phyloP scores from a whole-genome alignment of 2,113 vertebrate genomes.

The Speoplatyrhinus poulsoni region DNA sequence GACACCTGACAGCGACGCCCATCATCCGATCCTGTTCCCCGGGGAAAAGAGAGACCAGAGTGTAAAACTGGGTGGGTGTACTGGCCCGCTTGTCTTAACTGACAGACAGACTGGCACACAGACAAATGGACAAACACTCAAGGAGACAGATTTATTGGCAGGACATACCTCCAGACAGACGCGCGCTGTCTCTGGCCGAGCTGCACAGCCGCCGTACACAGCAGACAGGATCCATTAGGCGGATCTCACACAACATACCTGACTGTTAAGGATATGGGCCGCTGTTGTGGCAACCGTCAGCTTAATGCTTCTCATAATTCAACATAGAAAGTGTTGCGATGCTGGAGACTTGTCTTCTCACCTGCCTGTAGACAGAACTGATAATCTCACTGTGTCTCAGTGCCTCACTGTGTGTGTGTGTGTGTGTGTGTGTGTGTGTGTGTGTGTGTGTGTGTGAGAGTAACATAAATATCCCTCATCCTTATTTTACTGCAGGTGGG shows the following conservation, averaged over 20 bases:
- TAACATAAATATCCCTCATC: constrained; percentile 25
- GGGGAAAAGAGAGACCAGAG: neutral
- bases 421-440: neutral
- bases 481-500: constrained; percentile 50
- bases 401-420: neutral
- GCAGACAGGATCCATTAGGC: too few relatives aligned
- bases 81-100: neutral
- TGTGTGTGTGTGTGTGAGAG: neutral
- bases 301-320: too few relatives aligned
- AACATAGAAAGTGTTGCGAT: too few relatives aligned
- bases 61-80: neutral
- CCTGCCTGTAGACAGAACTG: neutral
- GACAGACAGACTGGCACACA: neutral
- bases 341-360: too few relatives aligned
- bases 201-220: too few relatives aligned
- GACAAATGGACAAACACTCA: neutral
- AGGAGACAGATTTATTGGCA: too few relatives aligned
- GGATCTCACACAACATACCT: too few relatives aligned
- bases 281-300: too few relatives aligned
- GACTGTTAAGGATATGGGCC: too few relatives aligned
- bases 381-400: neutral
- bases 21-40: constrained; percentile 18
- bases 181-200: too few relatives aligned
- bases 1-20: constrained; percentile 13
- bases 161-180: too few relatives aligned